These are phyloP conservation scores for Nymphalis c-album DNA, from an alignment of 2,888 invertebrate species.

Conservation along the genomic window DNA sequence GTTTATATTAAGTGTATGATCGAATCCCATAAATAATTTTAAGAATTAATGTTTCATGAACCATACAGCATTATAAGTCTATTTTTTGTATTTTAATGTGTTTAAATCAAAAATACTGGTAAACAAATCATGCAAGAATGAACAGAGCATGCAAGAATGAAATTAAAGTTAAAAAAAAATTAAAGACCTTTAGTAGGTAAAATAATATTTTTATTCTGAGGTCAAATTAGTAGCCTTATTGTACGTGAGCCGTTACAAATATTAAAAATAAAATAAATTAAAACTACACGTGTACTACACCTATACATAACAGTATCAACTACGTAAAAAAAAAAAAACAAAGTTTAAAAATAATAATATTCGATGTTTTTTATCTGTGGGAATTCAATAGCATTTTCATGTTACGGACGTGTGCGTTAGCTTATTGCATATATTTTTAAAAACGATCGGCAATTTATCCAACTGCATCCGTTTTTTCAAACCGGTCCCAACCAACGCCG, in stretches of 20 bases:
- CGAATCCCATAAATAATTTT: too few relatives aligned
- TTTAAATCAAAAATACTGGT: background rate
- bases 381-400: constrained; percentile 36
- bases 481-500: constrained; percentile 30
- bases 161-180: constrained; percentile 49
- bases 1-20: too few relatives aligned
- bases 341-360: constrained; percentile 12
- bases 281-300: constrained; percentile 1
- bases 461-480: constrained; percentile 51
- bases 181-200: constrained; percentile 59
- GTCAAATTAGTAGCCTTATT: constrained; percentile 60
- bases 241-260: constrained; percentile 34
- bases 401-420: constrained; percentile 50
- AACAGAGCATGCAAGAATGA: constrained; percentile 36
- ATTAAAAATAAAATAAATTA: constrained; percentile 14
- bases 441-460: constrained; percentile 57
- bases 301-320: constrained; percentile 1
- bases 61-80: background rate
- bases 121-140: constrained; percentile 9
- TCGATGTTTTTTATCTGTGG: constrained; percentile 10
- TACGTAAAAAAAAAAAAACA: background rate
- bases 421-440: constrained; percentile 58
- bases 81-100: background rate
- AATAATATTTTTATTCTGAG: constrained; percentile 70
- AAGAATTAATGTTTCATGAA: too few relatives aligned